Base-by-base conservation (phyloP, 2,113 vertebrate species). In the Poecile atricapillus region DNA sequence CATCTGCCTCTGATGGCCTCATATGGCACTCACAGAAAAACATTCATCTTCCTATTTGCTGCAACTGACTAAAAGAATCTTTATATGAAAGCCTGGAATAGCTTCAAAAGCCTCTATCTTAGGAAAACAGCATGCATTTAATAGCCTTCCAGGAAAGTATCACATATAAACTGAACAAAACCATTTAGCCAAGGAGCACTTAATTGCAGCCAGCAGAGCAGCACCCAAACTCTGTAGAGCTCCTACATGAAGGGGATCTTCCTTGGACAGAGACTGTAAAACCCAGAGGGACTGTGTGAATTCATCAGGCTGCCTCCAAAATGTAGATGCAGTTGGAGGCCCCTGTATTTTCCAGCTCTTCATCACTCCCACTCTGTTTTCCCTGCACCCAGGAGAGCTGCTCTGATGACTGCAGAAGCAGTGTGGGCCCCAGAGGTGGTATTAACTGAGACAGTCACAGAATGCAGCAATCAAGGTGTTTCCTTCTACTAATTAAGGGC, bases 131-230 rank as follows among this genome's bases (percentile, higher is more conserved):
- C 69, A 59, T 27, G 25, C 43, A 93, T 85, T 93, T 90, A 94
- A 68, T 80, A 93, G 78, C 53, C 84, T 95, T 91, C 64, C 88
- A 95, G 95, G 90, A 90, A 96, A 95, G 52, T 25, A 85, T 84
- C 79, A 67, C 60, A 28, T 55, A 70, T 55, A 94, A 88, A 95
- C 74, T 91, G 70, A 63, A 67, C 35, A 44, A 49, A 44, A 47
- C 30, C 20, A 49, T 76, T 94, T 53, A 76, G 55, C 59, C 76
- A 90, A 95, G 73, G 46, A 90, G 87, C 68, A 94, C 82, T 88
- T 95, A 87, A 91, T 93, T 94, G 77, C 55, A 91, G 39, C 3
- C 55, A 85, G 55, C 39, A 77, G 63, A 73, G 46, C 4, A 5
- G 39, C 74, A 91, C 75, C 75, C 63, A 90, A 90, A 90, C 71